Percentiles rank a stretch among this genome's conserved stretches.
These are phyloP conservation scores for Eurytemora carolleeae DNA, from an alignment of 1,140 invertebrate genomes.

Conservation along the genomic window DNA sequence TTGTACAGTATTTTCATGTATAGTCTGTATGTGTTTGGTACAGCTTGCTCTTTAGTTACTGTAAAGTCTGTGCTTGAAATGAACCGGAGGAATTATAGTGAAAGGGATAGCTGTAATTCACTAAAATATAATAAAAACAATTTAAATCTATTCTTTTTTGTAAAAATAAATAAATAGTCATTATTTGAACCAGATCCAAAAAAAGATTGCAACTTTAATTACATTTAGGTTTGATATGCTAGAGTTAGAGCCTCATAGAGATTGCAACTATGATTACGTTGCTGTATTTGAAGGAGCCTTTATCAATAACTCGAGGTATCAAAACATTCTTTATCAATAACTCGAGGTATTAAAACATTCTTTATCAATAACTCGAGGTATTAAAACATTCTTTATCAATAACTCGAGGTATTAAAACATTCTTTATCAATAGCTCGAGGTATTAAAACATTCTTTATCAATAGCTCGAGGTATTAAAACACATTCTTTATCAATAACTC, in stretches of 20 bases:
- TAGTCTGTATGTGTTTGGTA: no score
- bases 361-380: not conserved
- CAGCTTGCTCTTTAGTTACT: no score
- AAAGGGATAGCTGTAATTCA: no score
- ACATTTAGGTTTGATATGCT: constrained; percentile 23
- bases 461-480: not conserved
- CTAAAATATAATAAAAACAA: no score
- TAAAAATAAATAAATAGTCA: no score
- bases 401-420: not conserved
- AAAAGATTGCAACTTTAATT: no score
- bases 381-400: constrained; percentile 4
- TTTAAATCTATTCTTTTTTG: no score
- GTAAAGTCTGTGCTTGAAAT: no score
- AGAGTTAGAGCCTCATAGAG: constrained; percentile 22
- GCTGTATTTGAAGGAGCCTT: constrained; percentile 35
- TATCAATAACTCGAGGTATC: constrained; percentile 8
- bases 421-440: not conserved
- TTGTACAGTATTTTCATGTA: no score
- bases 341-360: constrained; percentile 1
- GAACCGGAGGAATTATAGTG: no score
- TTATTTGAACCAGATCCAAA: no score
- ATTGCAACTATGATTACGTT: constrained; percentile 34
- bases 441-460: constrained; percentile 2
- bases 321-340: constrained; percentile 13
- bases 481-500: no score